Base-by-base conservation (phyloP, 2,888 invertebrate species). In the Dasysyrphus albostriatus region DNA sequence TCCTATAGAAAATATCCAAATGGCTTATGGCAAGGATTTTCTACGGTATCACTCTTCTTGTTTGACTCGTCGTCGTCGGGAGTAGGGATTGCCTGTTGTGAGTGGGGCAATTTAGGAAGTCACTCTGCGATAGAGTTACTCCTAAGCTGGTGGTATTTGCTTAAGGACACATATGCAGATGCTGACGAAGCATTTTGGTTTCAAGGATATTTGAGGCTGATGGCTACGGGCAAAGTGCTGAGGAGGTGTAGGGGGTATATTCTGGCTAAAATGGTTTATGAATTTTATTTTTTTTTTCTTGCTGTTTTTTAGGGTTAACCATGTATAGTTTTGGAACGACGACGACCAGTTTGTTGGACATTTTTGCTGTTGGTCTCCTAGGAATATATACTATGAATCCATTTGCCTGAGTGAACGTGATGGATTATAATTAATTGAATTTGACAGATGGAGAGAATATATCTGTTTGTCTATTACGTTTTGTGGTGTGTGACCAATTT, bases 391-490 rank as follows among this genome's bases (percentile, higher is more conserved):
- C 65, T 74, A 63, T 63, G 80, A 76, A 59, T 74, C 34, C 44
- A 65, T 73, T 59, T 14, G 61, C 54, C 16, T 29, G 69, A 58
- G 56, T 37, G 85, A 54, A 85, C 81, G 85, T 85, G 85, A 85
- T 85, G 85, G 82, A 85, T 85, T 85, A 85, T 82, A 82, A 82
- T 74, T 85, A 85, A 85, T 85, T 85, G 85, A 85, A 82, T 85
- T 85, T 76, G 73, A 73, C 85, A 76, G 42, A 51, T 74, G 59
- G 51, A 51, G 32, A n/a, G 32, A 29, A 54, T 39, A 54, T 39
- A 51, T 65, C n/a, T 69, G 72, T 65, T 47, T 51, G 72, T 67
- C 51, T 49, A 34, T 77, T 51, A 67, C 29, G 65, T 83, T 69
- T 54, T 54, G 69, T 69, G 69, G 69, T n/a, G 39, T 69, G 78